Evolutionary conservation across 2,797 vertebrate species (phyloP), one percentile per base, ranked within the genome.

Genomic region (Micrastur ruficollis): DNA sequence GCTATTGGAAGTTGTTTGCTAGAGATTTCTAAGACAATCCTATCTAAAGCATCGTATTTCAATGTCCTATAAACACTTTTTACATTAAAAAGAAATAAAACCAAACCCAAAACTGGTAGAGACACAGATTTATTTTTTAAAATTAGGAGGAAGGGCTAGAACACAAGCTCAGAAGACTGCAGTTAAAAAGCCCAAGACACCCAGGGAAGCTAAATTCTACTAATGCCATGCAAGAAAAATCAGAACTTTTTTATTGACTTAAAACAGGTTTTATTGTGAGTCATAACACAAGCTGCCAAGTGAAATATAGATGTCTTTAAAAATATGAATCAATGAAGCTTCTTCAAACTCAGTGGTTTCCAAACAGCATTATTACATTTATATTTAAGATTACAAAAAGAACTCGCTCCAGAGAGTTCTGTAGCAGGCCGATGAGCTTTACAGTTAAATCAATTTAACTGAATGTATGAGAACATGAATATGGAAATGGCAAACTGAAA

Each of bases 341-440:
- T 80, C 75, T 73, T 81, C 86, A 94, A 86, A 81, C n/a, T 66
- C 46, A 44, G n/a, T 32, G 36, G 75, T 50, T 93, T 94, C 88
- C 89, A 78, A 96, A 86, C 53, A 88, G 63, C 27, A 62, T 91
- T 94, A 92, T 74, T 86, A 52, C n/a, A 42, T 49, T 89, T 87
- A 59, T 68, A 65, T 40, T 86, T 79, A 91, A 75, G 72, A 81
- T 78, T 65, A 93, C 32, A 55, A 90, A 89, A 92, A 84, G 49
- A 49, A 73, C 23, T 82, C 75, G 56, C 79, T 89, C 70, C 56
- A 84, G 55, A 86, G 66, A 71, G 42, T 44, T 73, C 74, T 91
- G 81, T 79, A 78, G 56, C 81, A 70, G 75, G 36, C 53, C 84
- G 79, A 88, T 46, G 91, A 94, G 80, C 73, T 93, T 86, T 72